Percentiles rank a stretch among this genome's conserved stretches.
Evolutionary conservation across 2,797 vertebrate genomes (phyloP).

Genomic region (Thaleichthys pacificus): DNA sequence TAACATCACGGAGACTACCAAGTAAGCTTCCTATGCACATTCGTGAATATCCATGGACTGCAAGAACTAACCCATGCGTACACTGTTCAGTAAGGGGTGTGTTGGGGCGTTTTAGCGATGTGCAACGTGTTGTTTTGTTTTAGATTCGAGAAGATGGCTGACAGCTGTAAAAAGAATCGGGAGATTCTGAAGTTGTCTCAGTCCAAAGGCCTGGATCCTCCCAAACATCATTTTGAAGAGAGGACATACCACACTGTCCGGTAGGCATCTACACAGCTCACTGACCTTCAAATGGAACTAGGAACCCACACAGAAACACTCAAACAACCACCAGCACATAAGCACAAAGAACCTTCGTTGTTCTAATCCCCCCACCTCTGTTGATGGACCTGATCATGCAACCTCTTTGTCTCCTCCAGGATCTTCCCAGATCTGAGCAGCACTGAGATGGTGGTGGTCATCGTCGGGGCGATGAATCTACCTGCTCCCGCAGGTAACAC

Average conservation of each 20-base stretch:
- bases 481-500: conserved; percentile 88
- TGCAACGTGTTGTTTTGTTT: conserved; percentile 1
- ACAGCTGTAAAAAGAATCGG: conserved; percentile 86
- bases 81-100: neutral
- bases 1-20: conserved; percentile 87
- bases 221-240: conserved; percentile 92
- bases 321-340: too few species aligned
- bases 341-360: neutral
- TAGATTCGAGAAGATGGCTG: conserved; percentile 94
- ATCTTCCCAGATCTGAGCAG: conserved; percentile 97
- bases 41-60: neutral
- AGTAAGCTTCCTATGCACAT: conserved; percentile 70
- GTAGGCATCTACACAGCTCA: conserved; percentile 56
- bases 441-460: conserved; percentile 91
- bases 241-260: conserved; percentile 89
- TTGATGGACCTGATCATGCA: too few species aligned
- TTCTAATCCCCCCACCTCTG: neutral
- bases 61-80: neutral
- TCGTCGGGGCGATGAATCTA: conserved; percentile 94
- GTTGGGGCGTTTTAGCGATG: too few species aligned
- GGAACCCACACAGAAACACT: too few species aligned
- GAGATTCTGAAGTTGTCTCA: conserved; percentile 89
- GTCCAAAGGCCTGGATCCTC: conserved; percentile 86
- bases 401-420: conserved; percentile 66
- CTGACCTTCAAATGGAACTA: neutral